Percentiles rank a stretch among this genome's conserved stretches.
These are phyloP conservation scores for Eulithis prunata DNA, from an alignment of 2,888 invertebrate species.

Conservation along the genomic window DNA sequence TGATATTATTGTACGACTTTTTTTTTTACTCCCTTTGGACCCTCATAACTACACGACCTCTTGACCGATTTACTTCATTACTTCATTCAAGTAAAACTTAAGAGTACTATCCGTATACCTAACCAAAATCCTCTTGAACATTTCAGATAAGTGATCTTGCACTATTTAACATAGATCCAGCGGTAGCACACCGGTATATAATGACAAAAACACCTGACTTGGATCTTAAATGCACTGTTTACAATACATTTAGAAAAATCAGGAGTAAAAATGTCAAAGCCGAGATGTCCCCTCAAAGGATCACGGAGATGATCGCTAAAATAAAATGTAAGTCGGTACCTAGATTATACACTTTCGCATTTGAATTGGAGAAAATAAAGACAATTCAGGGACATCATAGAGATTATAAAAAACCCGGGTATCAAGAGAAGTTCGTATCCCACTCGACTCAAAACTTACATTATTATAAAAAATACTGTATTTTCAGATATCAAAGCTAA, in stretches of 20 bases:
- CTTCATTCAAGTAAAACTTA: too few relatives aligned
- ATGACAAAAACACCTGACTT: slow-evolving; percentile 20
- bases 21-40: too few relatives aligned
- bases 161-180: slow-evolving; percentile 13
- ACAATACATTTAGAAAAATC: slow-evolving; percentile 9
- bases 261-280: slow-evolving; percentile 5
- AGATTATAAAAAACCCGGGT: background rate
- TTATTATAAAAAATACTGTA: background rate
- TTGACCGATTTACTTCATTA: too few relatives aligned
- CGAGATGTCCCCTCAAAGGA: slow-evolving; percentile 8
- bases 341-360: background rate
- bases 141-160: slow-evolving; percentile 27
- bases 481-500: slow-evolving; percentile 29
- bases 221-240: slow-evolving; percentile 7
- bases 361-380: too few relatives aligned
- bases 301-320: slow-evolving; percentile 23
- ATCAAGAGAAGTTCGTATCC: too few relatives aligned
- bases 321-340: slow-evolving; percentile 22
- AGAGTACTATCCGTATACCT: too few relatives aligned
- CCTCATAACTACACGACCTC: too few relatives aligned
- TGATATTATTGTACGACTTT: too few relatives aligned
- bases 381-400: too few relatives aligned
- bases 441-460: too few relatives aligned
- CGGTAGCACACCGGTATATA: slow-evolving; percentile 13
- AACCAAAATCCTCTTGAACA: background rate